Conservation (phyloP, 2,797 vertebrate genomes). For the Myotis planiceps region DNA sequence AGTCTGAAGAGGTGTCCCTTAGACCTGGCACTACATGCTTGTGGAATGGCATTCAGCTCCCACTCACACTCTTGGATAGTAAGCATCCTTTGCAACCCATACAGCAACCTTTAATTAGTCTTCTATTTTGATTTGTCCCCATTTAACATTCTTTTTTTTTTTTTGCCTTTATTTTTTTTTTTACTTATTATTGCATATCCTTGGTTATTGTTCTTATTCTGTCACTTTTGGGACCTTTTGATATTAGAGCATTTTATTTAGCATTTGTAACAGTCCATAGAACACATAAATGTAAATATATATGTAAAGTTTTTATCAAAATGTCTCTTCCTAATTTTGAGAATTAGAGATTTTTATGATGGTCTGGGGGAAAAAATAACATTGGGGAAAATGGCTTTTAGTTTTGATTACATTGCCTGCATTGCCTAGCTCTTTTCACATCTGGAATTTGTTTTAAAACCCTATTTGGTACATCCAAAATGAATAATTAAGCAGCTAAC, state of each 20-base stretch:
- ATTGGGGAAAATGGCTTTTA: constrained; percentile 60
- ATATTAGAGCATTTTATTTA: neutral
- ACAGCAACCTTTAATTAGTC: neutral
- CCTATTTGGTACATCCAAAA: constrained; percentile 64
- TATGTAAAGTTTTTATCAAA: neutral
- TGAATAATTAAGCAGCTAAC: constrained; percentile 78
- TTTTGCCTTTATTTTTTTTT: neutral
- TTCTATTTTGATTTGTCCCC: neutral
- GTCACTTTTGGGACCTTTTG: neutral
- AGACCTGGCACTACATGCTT: neutral
- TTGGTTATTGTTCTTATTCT: neutral
- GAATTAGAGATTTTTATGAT: constrained; percentile 53
- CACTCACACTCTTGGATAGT: neutral
- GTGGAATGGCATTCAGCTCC: neutral
- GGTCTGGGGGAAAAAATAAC: constrained; percentile 63
- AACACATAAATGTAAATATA: neutral
- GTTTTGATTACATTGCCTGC: constrained; percentile 71
- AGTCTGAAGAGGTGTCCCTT: neutral
- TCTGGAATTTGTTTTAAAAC: constrained; percentile 82
- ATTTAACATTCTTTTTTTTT: neutral
- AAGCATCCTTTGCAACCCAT: neutral
- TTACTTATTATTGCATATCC: neutral
- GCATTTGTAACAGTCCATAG: neutral
- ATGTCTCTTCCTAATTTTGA: constrained; percentile 9
- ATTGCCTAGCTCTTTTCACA: constrained; percentile 76